Conservation (phyloP, 2,888 invertebrate genomes). For the Ligdia adustata region DNA sequence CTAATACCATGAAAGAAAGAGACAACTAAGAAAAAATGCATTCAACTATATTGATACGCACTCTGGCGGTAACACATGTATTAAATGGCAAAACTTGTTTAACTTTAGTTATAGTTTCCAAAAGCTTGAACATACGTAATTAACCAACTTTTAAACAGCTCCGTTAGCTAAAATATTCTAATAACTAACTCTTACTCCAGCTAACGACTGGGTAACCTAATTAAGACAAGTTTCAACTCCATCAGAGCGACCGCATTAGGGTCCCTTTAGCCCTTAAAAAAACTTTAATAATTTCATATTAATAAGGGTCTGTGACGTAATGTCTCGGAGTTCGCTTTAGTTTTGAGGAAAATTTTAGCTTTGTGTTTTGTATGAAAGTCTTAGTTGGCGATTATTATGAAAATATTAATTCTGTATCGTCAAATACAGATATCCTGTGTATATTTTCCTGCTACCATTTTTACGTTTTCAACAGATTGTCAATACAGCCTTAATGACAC, state of each 20-base stretch:
- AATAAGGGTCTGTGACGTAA: constrained; percentile 24
- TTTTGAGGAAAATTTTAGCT: constrained; percentile 2
- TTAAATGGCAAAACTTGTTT: no score
- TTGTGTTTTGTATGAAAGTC: not conserved
- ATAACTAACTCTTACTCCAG: not conserved
- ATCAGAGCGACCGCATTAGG: constrained; percentile 13
- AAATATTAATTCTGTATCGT: no score
- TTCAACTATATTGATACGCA: no score
- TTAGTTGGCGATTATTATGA: constrained; percentile 1
- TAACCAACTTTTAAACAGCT: no score
- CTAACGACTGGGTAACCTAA: constrained; percentile 3
- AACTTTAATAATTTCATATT: constrained; percentile 29
- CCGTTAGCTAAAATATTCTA: not conserved
- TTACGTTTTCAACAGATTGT: not conserved
- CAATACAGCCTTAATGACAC: not conserved
- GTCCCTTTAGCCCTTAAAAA: constrained; percentile 14
- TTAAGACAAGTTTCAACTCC: constrained; percentile 20
- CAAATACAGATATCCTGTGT: no score
- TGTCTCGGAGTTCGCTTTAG: no score
- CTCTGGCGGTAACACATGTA: no score
- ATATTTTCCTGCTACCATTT: not conserved
- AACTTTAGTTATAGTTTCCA: no score
- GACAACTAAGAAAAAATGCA: no score
- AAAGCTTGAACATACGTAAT: no score
- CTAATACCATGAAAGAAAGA: no score